These are phyloP conservation scores for Prionailurus viverrinus DNA, from an alignment of 2,113 vertebrate species.

Conservation along the genomic window DNA sequence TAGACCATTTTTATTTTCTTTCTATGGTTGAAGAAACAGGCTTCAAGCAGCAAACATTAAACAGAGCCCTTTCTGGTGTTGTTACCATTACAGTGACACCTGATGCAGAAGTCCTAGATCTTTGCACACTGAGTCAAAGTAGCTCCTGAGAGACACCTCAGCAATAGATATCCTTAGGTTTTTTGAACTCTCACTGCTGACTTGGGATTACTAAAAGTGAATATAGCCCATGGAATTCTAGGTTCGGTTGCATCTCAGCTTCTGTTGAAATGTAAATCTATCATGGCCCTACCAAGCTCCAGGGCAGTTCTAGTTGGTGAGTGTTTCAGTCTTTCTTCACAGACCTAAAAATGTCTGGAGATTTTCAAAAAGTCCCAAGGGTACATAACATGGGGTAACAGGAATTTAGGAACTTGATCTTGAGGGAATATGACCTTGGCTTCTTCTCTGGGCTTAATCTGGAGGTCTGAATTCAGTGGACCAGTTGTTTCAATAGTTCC, in stretches of 20 bases:
- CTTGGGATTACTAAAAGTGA: neutral
- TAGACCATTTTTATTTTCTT: neutral
- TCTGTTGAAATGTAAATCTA: conserved; percentile 27
- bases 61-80: neutral
- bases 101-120: neutral
- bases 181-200: conserved; percentile 6
- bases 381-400: neutral
- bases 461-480: neutral
- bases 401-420: neutral
- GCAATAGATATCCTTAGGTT: neutral
- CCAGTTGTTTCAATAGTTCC: neutral
- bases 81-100: neutral
- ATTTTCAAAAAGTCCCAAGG: neutral
- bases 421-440: neutral
- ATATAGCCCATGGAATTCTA: neutral
- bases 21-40: neutral
- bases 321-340: neutral
- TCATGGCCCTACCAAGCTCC: neutral
- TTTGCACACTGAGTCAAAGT: neutral
- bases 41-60: conserved; percentile 28
- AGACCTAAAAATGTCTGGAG: neutral
- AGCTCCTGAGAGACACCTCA: neutral
- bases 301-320: neutral
- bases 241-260: conserved; percentile 10
- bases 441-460: neutral